Conservation (phyloP, 1,140 invertebrate species). For the Belonocnema kinseyi region DNA sequence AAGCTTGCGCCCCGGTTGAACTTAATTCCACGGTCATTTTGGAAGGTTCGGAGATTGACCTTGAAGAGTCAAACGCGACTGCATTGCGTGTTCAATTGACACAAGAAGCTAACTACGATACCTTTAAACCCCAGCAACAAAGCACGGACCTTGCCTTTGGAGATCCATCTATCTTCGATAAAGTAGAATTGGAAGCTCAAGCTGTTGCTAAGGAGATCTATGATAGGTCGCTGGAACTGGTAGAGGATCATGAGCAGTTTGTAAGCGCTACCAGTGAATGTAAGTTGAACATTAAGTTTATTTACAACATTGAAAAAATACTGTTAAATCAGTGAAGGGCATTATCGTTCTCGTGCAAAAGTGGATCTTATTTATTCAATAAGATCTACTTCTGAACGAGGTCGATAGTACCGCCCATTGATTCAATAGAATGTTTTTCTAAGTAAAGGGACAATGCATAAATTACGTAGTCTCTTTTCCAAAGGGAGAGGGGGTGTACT, state of each 20-base stretch:
- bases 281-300: constrained; percentile 45
- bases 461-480: too few relatives aligned
- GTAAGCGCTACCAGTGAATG: constrained; percentile 58
- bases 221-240: constrained; percentile 51
- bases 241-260: constrained; percentile 57
- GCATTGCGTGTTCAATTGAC: not conserved
- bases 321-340: too few relatives aligned
- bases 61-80: not conserved
- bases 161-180: constrained; percentile 48
- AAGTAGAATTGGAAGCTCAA: constrained; percentile 55
- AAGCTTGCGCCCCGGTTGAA: not conserved
- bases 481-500: too few relatives aligned
- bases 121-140: constrained; percentile 63
- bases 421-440: too few relatives aligned
- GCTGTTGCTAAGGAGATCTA: constrained; percentile 62
- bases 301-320: not conserved
- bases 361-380: too few relatives aligned
- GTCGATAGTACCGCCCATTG: too few relatives aligned
- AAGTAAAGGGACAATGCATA: too few relatives aligned
- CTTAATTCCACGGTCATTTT: constrained; percentile 16
- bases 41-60: constrained; percentile 5
- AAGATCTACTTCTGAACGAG: too few relatives aligned
- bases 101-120: constrained; percentile 50
- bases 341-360: too few relatives aligned
- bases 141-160: constrained; percentile 55